phyloP scores from a whole-genome alignment of 2,888 invertebrate species.

The Ommatoiulus sabulosus region DNA sequence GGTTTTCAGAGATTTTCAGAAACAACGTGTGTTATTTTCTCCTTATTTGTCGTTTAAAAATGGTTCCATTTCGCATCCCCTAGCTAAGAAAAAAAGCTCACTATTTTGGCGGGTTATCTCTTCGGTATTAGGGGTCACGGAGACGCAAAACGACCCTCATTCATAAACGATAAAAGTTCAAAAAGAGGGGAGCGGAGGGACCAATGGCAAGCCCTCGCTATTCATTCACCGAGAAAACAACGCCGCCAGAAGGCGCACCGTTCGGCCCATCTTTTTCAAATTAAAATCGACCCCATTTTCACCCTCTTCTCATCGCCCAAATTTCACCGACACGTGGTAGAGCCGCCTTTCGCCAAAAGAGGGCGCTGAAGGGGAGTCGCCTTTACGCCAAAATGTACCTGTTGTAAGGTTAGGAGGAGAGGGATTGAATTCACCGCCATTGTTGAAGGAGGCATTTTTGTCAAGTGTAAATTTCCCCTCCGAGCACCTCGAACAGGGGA shows the following conservation, averaged over 20 bases:
- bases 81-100: not conserved
- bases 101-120: not conserved
- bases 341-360: not conserved
- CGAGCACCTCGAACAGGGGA: not conserved
- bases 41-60: no score
- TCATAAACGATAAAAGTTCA: conserved; percentile 2
- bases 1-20: no score
- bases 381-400: not conserved
- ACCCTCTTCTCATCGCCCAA: not conserved
- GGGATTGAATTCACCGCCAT: not conserved
- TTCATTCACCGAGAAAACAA: not conserved
- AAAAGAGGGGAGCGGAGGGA: not conserved
- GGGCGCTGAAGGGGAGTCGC: not conserved
- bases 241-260: not conserved
- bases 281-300: not conserved
- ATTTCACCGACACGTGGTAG: not conserved
- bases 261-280: not conserved
- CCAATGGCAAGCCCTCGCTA: not conserved
- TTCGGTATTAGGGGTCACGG: not conserved
- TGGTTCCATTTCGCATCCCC: not conserved
- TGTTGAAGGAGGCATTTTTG: not conserved
- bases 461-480: conserved; percentile 12
- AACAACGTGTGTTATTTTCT: no score
- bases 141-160: not conserved
- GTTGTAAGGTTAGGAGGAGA: not conserved